phyloP scores from a whole-genome alignment of 2,888 invertebrate genomes.

The Tanytarsus gracilentus region DNA sequence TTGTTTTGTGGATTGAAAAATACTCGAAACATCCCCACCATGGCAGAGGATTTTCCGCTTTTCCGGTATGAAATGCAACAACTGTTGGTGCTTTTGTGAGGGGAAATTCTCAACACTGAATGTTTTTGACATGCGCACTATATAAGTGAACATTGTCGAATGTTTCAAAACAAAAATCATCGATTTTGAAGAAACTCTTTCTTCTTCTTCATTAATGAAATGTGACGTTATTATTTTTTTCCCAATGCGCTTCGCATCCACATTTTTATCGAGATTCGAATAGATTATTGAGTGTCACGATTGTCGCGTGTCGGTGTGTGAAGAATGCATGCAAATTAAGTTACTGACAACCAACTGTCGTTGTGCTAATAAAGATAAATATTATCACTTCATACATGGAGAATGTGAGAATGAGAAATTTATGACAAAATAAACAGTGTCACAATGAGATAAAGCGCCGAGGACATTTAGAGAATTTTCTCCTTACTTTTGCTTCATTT shows the following conservation, averaged over 20 bases:
- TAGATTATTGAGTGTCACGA: background rate
- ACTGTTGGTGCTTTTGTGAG: background rate
- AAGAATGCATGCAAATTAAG: background rate
- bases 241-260: background rate
- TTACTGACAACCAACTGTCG: background rate
- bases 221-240: background rate
- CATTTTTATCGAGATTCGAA: background rate
- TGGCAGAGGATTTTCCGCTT: conserved; percentile 14
- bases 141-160: background rate
- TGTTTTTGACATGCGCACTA: background rate
- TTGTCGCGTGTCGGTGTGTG: background rate
- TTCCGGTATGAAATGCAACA: conserved; percentile 13
- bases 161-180: conserved; percentile 18
- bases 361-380: conserved; percentile 11
- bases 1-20: background rate
- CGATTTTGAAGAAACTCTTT: conserved; percentile 1
- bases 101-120: background rate
- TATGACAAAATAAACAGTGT: conserved; percentile 12
- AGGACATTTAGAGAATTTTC: conserved; percentile 2
- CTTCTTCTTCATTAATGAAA: background rate
- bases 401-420: background rate
- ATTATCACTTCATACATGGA: background rate
- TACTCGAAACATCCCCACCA: conserved; percentile 1
- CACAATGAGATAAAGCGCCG: background rate
- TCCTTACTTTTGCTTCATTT: background rate